Conservation (phyloP, 2,797 vertebrate genomes). For the Dicrostonyx torquatus region DNA sequence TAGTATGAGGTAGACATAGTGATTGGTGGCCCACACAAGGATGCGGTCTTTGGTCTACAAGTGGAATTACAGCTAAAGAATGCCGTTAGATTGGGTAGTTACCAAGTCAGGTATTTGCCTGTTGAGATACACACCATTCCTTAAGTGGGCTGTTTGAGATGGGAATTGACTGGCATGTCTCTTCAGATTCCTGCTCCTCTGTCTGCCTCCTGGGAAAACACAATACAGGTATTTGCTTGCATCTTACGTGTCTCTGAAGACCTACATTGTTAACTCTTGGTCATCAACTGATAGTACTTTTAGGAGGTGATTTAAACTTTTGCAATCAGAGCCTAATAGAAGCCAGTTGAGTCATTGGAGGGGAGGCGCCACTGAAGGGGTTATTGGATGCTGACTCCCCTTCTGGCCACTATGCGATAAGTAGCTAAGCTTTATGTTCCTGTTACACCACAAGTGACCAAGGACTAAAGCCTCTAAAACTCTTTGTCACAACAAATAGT, state of each 20-base stretch:
- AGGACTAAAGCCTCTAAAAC: background rate
- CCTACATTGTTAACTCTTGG: background rate
- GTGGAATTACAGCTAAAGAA: background rate
- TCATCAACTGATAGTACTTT: background rate
- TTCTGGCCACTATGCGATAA: background rate
- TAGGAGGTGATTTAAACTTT: background rate
- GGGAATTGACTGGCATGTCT: background rate
- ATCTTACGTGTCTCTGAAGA: background rate
- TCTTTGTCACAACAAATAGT: background rate
- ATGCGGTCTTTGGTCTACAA: background rate
- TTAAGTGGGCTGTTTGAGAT: background rate
- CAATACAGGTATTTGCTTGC: background rate
- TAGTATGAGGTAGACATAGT: background rate
- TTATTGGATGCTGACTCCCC: background rate
- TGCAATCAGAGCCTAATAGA: background rate
- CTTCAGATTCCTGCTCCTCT: background rate
- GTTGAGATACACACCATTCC: background rate
- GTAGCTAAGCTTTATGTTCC: background rate
- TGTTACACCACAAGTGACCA: background rate
- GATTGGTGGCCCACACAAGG: background rate
- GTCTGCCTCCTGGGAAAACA: background rate
- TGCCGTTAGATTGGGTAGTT: background rate
- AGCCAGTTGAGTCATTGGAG: background rate
- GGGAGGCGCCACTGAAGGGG: background rate
- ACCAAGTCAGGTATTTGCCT: background rate